Evolutionary conservation across 92 coral and sea anemone species (phyloP).

Genomic region (Diadumene lineata): DNA sequence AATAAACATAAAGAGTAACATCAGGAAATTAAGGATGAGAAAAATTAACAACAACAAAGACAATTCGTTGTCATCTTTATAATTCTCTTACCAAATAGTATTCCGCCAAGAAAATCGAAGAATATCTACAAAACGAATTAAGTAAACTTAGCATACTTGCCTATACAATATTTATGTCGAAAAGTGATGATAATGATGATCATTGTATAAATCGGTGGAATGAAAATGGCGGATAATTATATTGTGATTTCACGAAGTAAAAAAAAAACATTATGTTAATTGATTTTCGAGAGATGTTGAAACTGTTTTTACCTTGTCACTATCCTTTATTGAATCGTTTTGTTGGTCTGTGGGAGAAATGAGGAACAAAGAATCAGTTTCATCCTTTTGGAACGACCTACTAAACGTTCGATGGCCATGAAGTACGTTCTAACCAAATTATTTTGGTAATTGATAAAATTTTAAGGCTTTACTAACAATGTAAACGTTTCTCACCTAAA

Average conservation of each 20-base stretch:
- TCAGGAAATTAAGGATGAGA: not conserved
- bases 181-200: not conserved
- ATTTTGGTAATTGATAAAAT: not conserved
- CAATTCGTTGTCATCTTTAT: not conserved
- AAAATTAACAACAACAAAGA: not conserved
- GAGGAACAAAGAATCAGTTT: not conserved
- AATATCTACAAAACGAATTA: slow-evolving; percentile 67
- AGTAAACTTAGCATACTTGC: not conserved
- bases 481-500: slow-evolving; percentile 48
- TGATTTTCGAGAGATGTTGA: not conserved
- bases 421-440: too few relatives aligned
- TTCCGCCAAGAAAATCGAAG: slow-evolving; percentile 93
- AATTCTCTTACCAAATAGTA: slow-evolving; percentile 49
- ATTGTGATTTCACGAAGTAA: slow-evolving; percentile 6
- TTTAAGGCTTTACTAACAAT: slow-evolving; percentile 1
- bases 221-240: slow-evolving; percentile 13
- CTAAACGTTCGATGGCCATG: not conserved
- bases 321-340: slow-evolving; percentile 18
- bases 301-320: slow-evolving; percentile 24
- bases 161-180: slow-evolving; percentile 2
- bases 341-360: slow-evolving; percentile 12
- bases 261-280: too few relatives aligned
- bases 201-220: not conserved
- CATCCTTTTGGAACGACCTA: not conserved
- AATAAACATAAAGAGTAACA: not conserved